Percentiles rank a stretch among this genome's conserved stretches.
These are phyloP conservation scores for Scortum barcoo DNA, from an alignment of 2,113 vertebrate genomes.

Conservation along the genomic window DNA sequence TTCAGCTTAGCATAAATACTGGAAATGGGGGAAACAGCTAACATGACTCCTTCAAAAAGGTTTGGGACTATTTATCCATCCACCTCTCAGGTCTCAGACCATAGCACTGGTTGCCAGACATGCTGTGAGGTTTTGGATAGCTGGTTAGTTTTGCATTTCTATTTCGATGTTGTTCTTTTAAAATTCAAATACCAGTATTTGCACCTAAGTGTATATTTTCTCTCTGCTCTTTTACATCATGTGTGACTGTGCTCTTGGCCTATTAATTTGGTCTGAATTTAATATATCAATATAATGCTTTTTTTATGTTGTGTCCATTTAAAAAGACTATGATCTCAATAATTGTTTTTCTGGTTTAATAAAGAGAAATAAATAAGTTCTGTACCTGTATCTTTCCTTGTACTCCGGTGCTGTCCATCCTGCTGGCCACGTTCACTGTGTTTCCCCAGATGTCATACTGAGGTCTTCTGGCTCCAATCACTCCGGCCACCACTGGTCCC, in stretches of 20 bases:
- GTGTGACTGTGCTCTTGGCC: not conserved
- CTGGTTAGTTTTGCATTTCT: not conserved
- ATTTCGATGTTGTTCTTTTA: not conserved
- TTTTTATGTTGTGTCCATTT: not conserved
- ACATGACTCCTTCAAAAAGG: no score
- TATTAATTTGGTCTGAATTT: not conserved
- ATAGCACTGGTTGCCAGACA: no score
- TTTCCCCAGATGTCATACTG: conserved; percentile 99
- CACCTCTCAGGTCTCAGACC: no score
- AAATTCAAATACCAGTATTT: not conserved
- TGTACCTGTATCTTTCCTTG: conserved; percentile 96
- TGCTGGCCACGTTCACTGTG: conserved; percentile 97
- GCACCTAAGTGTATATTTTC: not conserved
- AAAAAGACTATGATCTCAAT: not conserved
- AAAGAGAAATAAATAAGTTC: no score
- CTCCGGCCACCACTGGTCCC: conserved; percentile 95
- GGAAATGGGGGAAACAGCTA: no score
- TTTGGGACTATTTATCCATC: no score
- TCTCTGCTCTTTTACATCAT: not conserved
- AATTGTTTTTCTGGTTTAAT: not conserved
- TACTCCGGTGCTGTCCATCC: conserved; percentile 98
- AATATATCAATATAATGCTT: not conserved
- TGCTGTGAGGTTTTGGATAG: no score
- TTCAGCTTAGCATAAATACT: no score
- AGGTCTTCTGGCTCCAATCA: conserved; percentile 95